Evolutionary conservation across 2,113 vertebrate genomes (phyloP).

Genomic region (Sylvilagus bachmani): DNA sequence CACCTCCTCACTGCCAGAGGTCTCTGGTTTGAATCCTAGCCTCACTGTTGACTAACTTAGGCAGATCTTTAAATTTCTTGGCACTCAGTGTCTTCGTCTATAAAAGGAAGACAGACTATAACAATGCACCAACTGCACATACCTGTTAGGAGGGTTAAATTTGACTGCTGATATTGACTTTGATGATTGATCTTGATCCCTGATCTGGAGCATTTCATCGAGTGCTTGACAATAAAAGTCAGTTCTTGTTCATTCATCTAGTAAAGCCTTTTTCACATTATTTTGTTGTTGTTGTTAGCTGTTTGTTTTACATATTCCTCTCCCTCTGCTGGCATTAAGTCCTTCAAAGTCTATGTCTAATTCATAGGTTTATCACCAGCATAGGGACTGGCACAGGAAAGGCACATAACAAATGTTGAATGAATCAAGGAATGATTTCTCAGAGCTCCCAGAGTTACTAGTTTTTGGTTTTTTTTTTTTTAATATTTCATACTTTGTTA

Average conservation of each 20-base stretch:
- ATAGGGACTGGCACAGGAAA: neutral
- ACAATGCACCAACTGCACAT: neutral
- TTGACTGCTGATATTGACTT: slow-evolving; percentile 25
- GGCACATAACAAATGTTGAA: neutral
- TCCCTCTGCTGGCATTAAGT: neutral
- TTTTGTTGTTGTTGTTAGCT: slow-evolving; percentile 3
- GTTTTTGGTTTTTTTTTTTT: neutral
- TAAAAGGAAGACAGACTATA: neutral
- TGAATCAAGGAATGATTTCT: slow-evolving; percentile 16
- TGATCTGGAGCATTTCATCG: neutral
- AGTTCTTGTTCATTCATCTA: neutral
- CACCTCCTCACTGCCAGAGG: neutral
- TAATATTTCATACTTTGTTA: neutral
- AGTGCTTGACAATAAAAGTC: neutral
- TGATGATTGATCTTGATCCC: slow-evolving; percentile 29
- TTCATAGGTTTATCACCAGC: slow-evolving; percentile 16
- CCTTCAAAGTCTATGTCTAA: neutral
- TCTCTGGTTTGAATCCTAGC: neutral
- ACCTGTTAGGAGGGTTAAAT: neutral
- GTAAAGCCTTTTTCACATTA: slow-evolving; percentile 27
- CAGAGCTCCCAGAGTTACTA: neutral
- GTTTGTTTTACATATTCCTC: neutral
- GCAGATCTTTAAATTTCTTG: neutral
- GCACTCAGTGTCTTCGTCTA: neutral
- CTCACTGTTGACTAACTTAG: neutral